Conservation (phyloP, 1,140 invertebrate species). For the Aplysia californica region DNA sequence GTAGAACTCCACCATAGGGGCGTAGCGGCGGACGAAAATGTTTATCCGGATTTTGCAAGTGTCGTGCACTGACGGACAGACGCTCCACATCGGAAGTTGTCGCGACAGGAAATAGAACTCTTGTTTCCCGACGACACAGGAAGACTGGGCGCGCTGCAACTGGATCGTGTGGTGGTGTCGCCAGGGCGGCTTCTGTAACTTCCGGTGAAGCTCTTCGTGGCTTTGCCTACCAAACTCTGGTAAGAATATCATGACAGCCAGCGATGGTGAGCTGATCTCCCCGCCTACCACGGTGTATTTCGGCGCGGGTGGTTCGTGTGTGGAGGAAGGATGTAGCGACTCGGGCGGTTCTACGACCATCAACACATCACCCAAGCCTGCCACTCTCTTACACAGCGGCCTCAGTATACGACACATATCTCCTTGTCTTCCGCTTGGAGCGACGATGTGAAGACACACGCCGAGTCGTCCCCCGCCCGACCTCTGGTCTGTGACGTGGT, state of each 20-base stretch:
- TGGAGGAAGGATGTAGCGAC: too few species aligned
- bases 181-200: constrained; percentile 41
- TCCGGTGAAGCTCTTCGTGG: constrained; percentile 18
- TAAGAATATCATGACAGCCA: constrained; percentile 46
- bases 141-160: constrained; percentile 32
- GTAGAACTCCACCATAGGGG: constrained; percentile 55
- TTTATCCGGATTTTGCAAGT: constrained; percentile 38
- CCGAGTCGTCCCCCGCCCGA: too few species aligned
- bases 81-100: constrained; percentile 44
- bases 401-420: constrained; percentile 7
- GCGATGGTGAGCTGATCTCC: constrained; percentile 30
- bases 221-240: constrained; percentile 35
- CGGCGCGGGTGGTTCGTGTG: background rate
- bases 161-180: constrained; percentile 50
- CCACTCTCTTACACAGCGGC: background rate
- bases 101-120: constrained; percentile 45
- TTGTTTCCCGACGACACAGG: constrained; percentile 39
- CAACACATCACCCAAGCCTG: background rate
- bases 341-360: background rate
- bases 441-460: background rate
- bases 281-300: constrained; percentile 11
- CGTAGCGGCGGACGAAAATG: constrained; percentile 41
- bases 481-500: too few species aligned
- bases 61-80: constrained; percentile 33
- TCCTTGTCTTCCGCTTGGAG: background rate